A percentile compares a stretch with the other conserved stretches of the same genome.
Evolutionary conservation across 2,113 vertebrate genomes (phyloP).

Genomic region (Ptyas mucosa): DNA sequence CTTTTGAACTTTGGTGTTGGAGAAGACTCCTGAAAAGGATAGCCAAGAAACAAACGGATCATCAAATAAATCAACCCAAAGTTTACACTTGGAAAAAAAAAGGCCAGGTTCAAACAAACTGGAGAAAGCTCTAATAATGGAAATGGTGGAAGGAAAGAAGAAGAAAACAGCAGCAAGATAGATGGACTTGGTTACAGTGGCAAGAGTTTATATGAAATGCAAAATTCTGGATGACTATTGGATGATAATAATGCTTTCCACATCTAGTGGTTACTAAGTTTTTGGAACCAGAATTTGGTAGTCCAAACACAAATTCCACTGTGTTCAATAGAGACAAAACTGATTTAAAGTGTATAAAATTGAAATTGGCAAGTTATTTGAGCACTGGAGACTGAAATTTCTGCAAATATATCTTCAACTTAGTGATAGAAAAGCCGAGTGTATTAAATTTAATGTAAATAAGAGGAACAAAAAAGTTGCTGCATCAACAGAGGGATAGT

Average conservation of each 20-base stretch:
- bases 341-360: not conserved
- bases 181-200: not conserved
- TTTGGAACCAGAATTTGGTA: not conserved
- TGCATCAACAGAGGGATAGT: not conserved
- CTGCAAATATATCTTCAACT: not conserved
- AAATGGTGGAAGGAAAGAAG: not conserved
- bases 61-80: not conserved
- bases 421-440: not conserved
- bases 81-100: not conserved
- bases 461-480: not conserved
- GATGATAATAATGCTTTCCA: not conserved
- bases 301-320: not conserved
- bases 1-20: not conserved
- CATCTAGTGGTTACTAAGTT: not conserved
- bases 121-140: not conserved
- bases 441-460: not conserved
- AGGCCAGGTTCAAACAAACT: not conserved
- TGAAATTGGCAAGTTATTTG: not conserved
- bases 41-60: not conserved
- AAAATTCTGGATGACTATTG: not conserved
- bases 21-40: not conserved
- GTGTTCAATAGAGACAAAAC: not conserved
- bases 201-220: not conserved
- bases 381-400: not conserved
- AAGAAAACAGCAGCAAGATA: not conserved